phyloP scores from a whole-genome alignment of 2,888 invertebrate species.

The Meteorus colon region DNA sequence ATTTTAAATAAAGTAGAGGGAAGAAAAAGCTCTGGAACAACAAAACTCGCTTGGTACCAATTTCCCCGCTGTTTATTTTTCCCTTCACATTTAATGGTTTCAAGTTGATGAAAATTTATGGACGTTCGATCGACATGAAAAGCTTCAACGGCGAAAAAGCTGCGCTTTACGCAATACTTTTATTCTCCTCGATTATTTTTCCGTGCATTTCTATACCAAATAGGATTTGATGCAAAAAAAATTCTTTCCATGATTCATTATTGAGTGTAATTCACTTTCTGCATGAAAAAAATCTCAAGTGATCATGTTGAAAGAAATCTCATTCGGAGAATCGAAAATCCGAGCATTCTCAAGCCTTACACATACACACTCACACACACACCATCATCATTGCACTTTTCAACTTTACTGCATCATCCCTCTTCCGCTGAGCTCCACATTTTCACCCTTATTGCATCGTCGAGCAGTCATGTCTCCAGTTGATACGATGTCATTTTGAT shows the following conservation, averaged over 20 bases:
- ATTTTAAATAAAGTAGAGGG: conserved; percentile 10
- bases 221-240: not conserved
- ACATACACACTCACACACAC: not conserved
- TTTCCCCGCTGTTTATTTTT: conserved; percentile 27
- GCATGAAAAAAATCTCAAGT: not conserved
- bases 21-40: conserved; percentile 15
- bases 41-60: not conserved
- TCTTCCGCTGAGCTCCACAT: conserved; percentile 46
- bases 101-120: conserved; percentile 57
- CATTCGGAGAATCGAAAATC: conserved; percentile 53
- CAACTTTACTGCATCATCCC: conserved; percentile 22
- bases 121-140: conserved; percentile 51
- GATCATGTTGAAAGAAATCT: conserved; percentile 41
- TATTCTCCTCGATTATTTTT: not conserved
- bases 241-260: not conserved
- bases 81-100: conserved; percentile 26
- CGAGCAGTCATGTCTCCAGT: conserved; percentile 51
- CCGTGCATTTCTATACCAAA: not conserved
- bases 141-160: not conserved
- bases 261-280: not conserved
- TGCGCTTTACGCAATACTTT: conserved; percentile 24
- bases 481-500: conserved; percentile 56
- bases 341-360: conserved; percentile 54
- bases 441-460: conserved; percentile 49
- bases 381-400: conserved; percentile 22